Evolutionary conservation across 2,113 vertebrate species (phyloP).

Genomic region (Gymnogyps californianus): DNA sequence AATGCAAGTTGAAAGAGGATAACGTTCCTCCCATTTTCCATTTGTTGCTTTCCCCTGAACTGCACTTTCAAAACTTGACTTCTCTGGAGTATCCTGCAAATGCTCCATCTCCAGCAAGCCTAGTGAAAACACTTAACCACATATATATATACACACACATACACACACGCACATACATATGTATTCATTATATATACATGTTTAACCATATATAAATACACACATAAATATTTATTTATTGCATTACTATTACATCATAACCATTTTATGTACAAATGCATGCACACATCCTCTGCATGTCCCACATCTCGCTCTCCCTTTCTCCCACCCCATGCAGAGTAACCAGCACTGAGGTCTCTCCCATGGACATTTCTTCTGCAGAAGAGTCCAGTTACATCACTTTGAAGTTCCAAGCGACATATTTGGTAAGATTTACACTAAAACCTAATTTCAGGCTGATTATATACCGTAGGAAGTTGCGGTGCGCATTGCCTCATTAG

Average conservation of each 20-base stretch:
- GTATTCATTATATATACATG: neutral
- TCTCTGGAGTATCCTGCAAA: neutral
- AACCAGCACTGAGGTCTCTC: neutral
- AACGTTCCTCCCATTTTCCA: neutral
- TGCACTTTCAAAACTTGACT: neutral
- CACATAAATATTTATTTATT: neutral
- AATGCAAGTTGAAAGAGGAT: neutral
- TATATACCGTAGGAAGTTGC: neutral
- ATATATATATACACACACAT: too few species aligned
- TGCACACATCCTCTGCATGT: fast-evolving
- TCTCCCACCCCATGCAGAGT: neutral
- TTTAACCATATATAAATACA: neutral
- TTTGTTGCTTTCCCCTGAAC: neutral
- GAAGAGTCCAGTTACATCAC: neutral
- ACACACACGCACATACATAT: too few species aligned
- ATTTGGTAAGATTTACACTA: neutral
- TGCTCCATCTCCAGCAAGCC: neutral
- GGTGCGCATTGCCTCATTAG: neutral
- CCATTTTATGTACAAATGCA: neutral
- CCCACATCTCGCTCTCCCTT: neutral
- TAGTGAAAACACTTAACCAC: neutral
- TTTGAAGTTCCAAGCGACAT: neutral
- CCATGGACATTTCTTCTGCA: neutral
- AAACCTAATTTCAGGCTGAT: neutral
- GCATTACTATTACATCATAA: neutral